phyloP scores from a whole-genome alignment of 2,797 vertebrate species.

The Loris lydekkerianus region DNA sequence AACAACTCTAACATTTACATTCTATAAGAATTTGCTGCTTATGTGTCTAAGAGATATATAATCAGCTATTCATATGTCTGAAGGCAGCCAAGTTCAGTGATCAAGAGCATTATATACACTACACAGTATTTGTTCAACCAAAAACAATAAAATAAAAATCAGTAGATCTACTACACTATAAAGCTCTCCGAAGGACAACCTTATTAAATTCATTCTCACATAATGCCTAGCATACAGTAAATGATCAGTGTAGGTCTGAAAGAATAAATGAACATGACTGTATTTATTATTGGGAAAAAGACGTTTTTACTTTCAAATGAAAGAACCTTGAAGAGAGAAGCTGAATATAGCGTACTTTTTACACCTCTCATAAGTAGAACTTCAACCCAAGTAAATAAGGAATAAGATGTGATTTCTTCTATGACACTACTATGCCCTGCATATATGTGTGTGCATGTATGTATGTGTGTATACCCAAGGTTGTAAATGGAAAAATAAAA shows the following conservation, averaged over 20 bases:
- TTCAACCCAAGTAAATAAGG: neutral
- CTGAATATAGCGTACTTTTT: neutral
- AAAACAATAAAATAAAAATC: neutral
- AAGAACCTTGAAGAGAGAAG: slow-evolving; percentile 34
- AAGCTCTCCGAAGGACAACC: slow-evolving; percentile 20
- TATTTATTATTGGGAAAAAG: neutral
- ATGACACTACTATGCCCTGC: neutral
- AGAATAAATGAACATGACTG: neutral
- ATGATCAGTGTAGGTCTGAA: slow-evolving; percentile 1
- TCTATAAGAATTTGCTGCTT: slow-evolving; percentile 59
- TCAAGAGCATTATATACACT: slow-evolving; percentile 6
- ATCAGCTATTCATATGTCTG: slow-evolving; percentile 37
- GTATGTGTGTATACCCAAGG: neutral
- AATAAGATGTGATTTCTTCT: slow-evolving; percentile 24
- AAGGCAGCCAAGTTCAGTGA: neutral
- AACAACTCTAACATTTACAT: slow-evolving; percentile 18
- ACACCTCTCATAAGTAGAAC: neutral
- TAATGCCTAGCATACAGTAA: slow-evolving; percentile 14
- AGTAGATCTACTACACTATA: slow-evolving; percentile 12
- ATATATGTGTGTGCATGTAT: too few species aligned
- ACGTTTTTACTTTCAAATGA: neutral
- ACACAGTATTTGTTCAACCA: neutral
- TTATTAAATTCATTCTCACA: slow-evolving; percentile 15
- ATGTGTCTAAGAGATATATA: slow-evolving; percentile 1
- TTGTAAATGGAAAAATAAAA: slow-evolving; percentile 14